Evolutionary conservation across 1,140 invertebrate species (phyloP), one percentile per base, ranked within the genome.

Genomic region (Spodoptera litura): DNA sequence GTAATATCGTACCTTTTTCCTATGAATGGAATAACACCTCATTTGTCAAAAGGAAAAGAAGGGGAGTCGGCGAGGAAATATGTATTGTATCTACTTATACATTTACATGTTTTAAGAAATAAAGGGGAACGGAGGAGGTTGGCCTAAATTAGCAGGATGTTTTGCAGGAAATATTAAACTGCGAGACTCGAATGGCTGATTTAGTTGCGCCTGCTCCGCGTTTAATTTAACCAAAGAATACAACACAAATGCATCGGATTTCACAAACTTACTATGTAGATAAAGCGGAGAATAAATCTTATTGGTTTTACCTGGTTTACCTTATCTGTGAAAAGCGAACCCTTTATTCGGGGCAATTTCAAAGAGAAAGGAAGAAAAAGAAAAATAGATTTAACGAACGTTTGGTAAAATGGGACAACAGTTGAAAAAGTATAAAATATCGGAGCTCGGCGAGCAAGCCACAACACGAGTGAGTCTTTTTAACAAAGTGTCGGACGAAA

Each of bases 11-110:
- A 66, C 38, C 62, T 66, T 66, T 64, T 64, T 66, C 62, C n/a
- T 66, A 66, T 66, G 62, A 66, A 66, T 66, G 62, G 15, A 66
- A 66, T 49, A 66, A 49, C 62, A 66, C 62, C 62, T 66, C 62
- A 66, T 66, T 66, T 66, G 62, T 66, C 62, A 66, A 44, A 25
- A 66, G 38, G 38, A 12, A 62, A 64, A 25, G 58, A 61, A 58
- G 59, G 62, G 15, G 15, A 66, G 15, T 66, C 5, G 38, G 35
- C 11, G 62, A 64, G 35, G 61, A 49, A 66, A 66, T 66, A 66
- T 38, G 15, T 12, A 49, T 49, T 49, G 15, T 25, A 44, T 44
- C 38, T 44, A 66, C 62, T 15, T 66, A 49, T 49, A 49, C 49
- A 9, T 44, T 44, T 44, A 44, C 49, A 25, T 66, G 38, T 44